Percentiles rank a stretch among this genome's conserved stretches.
These are phyloP conservation scores for Dissostichus mawsoni DNA, from an alignment of 2,113 vertebrate genomes.

Conservation along the genomic window DNA sequence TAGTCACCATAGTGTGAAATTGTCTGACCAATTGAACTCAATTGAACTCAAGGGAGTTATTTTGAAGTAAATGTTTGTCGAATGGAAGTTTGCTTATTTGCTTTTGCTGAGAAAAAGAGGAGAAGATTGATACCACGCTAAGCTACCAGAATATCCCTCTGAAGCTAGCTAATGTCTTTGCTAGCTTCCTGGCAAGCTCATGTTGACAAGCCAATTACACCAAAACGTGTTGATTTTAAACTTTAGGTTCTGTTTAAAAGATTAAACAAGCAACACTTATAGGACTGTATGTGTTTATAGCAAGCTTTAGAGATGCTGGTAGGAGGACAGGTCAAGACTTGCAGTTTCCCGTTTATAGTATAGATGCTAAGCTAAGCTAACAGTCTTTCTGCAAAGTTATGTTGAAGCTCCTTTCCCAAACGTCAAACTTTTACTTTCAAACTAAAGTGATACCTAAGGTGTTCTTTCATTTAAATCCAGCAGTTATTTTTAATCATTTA, in stretches of 20 bases:
- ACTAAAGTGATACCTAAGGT: neutral
- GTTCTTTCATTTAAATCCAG: conserved; percentile 2
- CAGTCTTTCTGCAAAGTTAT: neutral
- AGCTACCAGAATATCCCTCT: neutral
- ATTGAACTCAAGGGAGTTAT: neutral
- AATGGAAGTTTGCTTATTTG: neutral
- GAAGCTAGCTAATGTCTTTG: no score
- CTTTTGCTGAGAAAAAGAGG: neutral
- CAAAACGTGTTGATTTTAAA: no score
- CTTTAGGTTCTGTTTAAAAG: no score
- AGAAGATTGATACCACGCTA: neutral
- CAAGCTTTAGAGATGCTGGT: neutral
- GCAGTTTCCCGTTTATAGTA: neutral
- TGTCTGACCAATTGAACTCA: no score
- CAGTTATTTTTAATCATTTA: neutral
- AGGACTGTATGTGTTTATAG: neutral
- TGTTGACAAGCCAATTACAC: no score
- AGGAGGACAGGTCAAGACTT: neutral
- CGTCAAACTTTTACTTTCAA: neutral
- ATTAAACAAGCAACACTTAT: no score
- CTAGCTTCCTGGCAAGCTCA: no score
- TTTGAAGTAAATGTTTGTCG: no score
- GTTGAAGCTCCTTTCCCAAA: neutral
- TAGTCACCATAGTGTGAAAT: no score
- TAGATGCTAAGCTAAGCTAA: conserved; percentile 14